These are phyloP conservation scores for Neodiprion fabricii DNA, from an alignment of 1,140 invertebrate genomes.

Conservation along the genomic window DNA sequence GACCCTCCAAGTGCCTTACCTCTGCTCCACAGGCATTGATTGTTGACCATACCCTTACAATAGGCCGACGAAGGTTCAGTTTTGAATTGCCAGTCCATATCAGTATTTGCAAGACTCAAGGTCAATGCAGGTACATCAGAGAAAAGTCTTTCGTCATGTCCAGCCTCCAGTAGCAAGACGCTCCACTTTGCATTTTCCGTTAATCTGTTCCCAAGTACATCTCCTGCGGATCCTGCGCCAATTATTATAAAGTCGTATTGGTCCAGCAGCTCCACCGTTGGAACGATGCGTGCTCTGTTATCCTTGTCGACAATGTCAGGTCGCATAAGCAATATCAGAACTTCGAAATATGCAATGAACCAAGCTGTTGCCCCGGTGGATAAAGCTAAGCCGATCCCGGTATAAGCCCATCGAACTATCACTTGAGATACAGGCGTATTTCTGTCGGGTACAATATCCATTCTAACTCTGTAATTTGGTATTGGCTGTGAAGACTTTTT, in stretches of 20 bases:
- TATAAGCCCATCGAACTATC: too few species aligned
- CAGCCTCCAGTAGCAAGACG: constrained; percentile 78
- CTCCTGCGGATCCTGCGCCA: constrained; percentile 81
- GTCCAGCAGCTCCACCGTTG: constrained; percentile 59
- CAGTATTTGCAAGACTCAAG: constrained; percentile 72
- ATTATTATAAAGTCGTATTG: constrained; percentile 77
- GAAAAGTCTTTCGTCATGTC: constrained; percentile 73
- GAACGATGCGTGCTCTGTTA: constrained; percentile 62
- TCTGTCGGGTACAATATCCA: too few species aligned
- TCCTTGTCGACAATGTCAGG: constrained; percentile 71
- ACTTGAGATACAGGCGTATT: too few species aligned
- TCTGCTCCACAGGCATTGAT: constrained; percentile 37
- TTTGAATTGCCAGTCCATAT: constrained; percentile 78
- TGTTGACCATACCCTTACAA: constrained; percentile 58
- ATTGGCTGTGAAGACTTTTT: too few species aligned
- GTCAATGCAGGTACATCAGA: constrained; percentile 78
- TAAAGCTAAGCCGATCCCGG: too few species aligned
- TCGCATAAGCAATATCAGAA: constrained; percentile 65
- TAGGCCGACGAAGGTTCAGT: constrained; percentile 72
- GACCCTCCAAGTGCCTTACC: constrained; percentile 65
- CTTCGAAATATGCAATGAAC: constrained; percentile 66
- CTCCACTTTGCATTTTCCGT: constrained; percentile 72
- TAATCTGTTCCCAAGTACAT: constrained; percentile 76
- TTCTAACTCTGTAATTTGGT: too few species aligned
- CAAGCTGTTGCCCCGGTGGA: constrained; percentile 65